These are phyloP conservation scores for Pocillopora damicornis DNA, from an alignment of 64 coral and sea anemone genomes.

Conservation along the genomic window DNA sequence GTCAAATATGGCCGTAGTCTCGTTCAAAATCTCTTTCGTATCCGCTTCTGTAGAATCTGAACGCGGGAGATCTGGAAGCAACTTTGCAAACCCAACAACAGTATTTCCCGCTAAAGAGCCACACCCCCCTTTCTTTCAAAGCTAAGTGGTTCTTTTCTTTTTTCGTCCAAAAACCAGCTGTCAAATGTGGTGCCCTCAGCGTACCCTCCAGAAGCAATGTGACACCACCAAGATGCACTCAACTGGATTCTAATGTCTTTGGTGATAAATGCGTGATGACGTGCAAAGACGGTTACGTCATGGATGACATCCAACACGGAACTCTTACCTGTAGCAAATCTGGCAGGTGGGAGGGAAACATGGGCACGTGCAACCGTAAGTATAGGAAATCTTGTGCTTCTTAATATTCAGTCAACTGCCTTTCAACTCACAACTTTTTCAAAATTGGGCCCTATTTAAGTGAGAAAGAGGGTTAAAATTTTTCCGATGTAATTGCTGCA, in stretches of 20 bases:
- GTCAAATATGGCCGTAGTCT: no score
- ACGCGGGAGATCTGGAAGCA: no score
- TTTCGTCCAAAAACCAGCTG: constrained; percentile 2
- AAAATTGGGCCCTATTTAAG: no score
- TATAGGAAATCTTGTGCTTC: neutral
- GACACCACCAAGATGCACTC: constrained; percentile 44
- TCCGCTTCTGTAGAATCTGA: no score
- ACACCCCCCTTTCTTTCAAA: neutral
- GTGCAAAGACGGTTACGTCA: constrained; percentile 47
- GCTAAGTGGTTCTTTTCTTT: neutral
- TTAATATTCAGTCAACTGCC: no score
- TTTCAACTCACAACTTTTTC: no score
- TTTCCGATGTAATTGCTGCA: no score
- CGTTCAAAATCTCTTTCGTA: no score
- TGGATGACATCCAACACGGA: neutral
- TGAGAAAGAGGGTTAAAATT: no score
- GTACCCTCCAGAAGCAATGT: constrained; percentile 2
- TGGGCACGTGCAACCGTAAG: constrained; percentile 44
- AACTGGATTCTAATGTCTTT: constrained; percentile 40
- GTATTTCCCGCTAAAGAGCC: no score
- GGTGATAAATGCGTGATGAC: constrained; percentile 43
- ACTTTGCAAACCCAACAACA: no score
- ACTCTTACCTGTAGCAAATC: constrained; percentile 10
- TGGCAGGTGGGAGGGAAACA: constrained; percentile 6
- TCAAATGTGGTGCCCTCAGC: constrained; percentile 17